Base-by-base conservation (phyloP, 2,888 invertebrate species). In the Lottia scabra region DNA sequence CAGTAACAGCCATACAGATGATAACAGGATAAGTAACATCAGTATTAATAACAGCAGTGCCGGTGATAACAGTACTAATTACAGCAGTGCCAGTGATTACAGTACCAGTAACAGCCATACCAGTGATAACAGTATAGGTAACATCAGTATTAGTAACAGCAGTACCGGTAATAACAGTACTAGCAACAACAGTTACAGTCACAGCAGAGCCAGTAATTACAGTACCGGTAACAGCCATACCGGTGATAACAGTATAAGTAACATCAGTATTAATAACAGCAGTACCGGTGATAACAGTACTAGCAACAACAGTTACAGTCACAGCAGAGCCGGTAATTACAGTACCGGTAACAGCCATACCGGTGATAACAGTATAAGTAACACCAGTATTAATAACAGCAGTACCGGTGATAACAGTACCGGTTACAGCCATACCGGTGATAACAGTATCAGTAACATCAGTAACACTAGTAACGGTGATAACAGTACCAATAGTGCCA, bases 291-390 rank as follows among this genome's bases (percentile, higher is more conserved):
- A 63, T 63, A 63, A 62, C 27, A 68, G 68, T 23, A 63, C 26
- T 56, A 68, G 68, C 62, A 1, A 62, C 43, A 26, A 62, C 62
- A 68, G 68, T 63, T 13, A 62, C 62, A 68, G 68, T 48, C 1
- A 63, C 27, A 63, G 68, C 12, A 13, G 16, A 12, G 13, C 3
- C 63, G 2, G 63, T 38, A 30, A 27, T 63, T 16, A 62, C 27
- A 62, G 62, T 68, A n/a, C 26, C 27, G 63, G 68, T 23, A 26
- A 62, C 26, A 68, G 68, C 62, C 13, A 62, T 68, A 26, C 26
- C 62, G 63, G 68, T 63, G 62, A 62, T 26, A 68, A 62, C 62
- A 62, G 27, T 26, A 62, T 62, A 2, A 8, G 62, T 68, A n/a
- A 62, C 27, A 62, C 56, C 27, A 48, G 27, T 56, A 63, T 3